These are phyloP conservation scores for Ciconia maguari DNA, from an alignment of 2,113 vertebrate genomes.

Conservation along the genomic window DNA sequence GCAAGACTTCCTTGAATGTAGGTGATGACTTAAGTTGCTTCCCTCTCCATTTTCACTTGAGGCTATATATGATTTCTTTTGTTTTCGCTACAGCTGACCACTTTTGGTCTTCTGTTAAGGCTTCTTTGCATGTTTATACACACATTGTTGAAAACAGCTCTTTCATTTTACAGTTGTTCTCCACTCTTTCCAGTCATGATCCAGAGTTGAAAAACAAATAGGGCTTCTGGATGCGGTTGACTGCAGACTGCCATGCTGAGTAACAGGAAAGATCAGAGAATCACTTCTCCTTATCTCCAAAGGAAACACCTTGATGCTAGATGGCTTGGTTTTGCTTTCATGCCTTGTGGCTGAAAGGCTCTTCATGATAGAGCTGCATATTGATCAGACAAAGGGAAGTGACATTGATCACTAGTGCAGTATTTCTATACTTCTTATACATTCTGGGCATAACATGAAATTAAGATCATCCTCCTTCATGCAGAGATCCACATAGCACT, in stretches of 20 bases:
- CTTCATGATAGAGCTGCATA: not conserved
- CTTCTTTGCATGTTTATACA: not conserved
- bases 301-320: not conserved
- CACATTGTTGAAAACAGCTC: not conserved
- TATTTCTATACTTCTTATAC: not conserved
- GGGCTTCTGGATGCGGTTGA: not conserved
- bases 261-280: not conserved
- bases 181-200: not conserved
- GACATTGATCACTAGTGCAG: not conserved
- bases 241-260: not conserved
- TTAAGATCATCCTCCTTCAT: not conserved
- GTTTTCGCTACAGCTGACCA: not conserved
- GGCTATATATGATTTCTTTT: not conserved
- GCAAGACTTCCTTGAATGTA: not conserved
- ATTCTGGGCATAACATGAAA: not conserved
- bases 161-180: not conserved
- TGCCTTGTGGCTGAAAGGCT: not conserved
- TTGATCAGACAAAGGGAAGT: not conserved
- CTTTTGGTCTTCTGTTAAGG: not conserved
- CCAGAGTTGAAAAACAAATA: not conserved
- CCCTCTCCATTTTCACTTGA: not conserved
- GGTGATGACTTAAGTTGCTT: not conserved
- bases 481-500: not conserved
- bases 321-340: not conserved
- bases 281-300: not conserved